Conservation (phyloP, 2,888 invertebrate genomes). For the Eudasyphora cyanicolor region DNA sequence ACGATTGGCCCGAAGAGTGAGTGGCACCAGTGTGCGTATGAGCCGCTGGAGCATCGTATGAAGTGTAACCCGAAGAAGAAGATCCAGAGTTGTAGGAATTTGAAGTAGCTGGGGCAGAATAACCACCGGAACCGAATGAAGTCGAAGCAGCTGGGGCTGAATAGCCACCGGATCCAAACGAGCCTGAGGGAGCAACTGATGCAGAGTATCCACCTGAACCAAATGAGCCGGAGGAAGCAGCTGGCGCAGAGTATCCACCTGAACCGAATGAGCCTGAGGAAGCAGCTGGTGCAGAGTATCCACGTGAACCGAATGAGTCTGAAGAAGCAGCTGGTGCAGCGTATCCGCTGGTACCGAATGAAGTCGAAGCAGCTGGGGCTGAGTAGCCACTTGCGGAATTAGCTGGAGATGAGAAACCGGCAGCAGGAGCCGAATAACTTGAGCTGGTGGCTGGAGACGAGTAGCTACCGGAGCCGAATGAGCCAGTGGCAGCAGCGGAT, state of each 20-base stretch:
- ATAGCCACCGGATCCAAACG: constrained; percentile 61
- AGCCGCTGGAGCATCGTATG: constrained; percentile 15
- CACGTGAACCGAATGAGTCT: background rate
- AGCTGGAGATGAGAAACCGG: constrained; percentile 16
- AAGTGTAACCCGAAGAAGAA: background rate
- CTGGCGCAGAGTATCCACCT: constrained; percentile 50
- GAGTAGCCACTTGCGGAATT: constrained; percentile 18
- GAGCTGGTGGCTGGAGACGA: constrained; percentile 44
- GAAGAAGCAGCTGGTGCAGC: constrained; percentile 43
- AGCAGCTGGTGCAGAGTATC: constrained; percentile 43
- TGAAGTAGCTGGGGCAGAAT: constrained; percentile 28
- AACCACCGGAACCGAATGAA: background rate
- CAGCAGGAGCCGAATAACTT: constrained; percentile 41
- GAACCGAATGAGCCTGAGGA: constrained; percentile 14
- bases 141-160: constrained; percentile 36
- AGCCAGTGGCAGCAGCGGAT: constrained; percentile 18
- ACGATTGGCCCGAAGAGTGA: constrained; percentile 41
- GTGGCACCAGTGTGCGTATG: constrained; percentile 16
- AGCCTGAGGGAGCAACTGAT: constrained; percentile 43
- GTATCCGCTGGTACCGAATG: constrained; percentile 36
- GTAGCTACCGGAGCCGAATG: constrained; percentile 11
- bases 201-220: constrained; percentile 26
- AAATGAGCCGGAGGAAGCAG: constrained; percentile 25
- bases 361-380: constrained; percentile 54
- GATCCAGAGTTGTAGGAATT: constrained; percentile 49